Percentiles rank a stretch among this genome's conserved stretches.
phyloP scores from a whole-genome alignment of 2,888 invertebrate genomes.

The Macrophya annulata region DNA sequence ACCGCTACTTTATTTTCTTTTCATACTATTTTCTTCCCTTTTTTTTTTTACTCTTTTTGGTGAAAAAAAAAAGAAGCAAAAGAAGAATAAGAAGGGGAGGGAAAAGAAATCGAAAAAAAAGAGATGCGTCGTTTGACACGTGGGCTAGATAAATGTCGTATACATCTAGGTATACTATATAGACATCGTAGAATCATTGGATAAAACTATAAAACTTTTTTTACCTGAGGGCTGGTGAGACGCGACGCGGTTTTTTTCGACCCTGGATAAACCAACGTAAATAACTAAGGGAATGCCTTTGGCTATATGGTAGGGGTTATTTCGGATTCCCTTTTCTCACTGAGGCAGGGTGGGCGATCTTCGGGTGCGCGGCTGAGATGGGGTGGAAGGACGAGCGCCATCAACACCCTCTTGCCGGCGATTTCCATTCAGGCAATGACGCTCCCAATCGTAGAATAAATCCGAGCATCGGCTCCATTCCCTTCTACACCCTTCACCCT shows the following conservation, averaged over 20 bases:
- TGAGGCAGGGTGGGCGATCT: not conserved
- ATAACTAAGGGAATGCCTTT: constrained; percentile 48
- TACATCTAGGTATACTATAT: not conserved
- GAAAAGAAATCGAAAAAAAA: not conserved
- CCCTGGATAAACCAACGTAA: constrained; percentile 45
- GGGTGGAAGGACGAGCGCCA: constrained; percentile 59
- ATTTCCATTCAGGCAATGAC: constrained; percentile 67
- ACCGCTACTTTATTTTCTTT: constrained; percentile 43
- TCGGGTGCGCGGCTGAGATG: constrained; percentile 27
- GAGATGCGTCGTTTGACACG: constrained; percentile 14
- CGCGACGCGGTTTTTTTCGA: constrained; percentile 30
- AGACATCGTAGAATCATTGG: constrained; percentile 19
- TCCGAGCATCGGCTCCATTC: constrained; percentile 61
- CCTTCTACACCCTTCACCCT: constrained; percentile 60
- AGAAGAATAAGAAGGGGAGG: not conserved
- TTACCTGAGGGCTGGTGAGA: not conserved
- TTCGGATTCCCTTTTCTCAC: constrained; percentile 30
- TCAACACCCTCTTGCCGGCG: constrained; percentile 62
- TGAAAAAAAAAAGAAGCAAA: not conserved
- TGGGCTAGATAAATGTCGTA: not conserved
- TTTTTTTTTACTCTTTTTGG: not conserved
- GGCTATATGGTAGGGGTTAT: constrained; percentile 40
- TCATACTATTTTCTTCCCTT: constrained; percentile 4
- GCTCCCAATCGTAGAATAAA: constrained; percentile 69
- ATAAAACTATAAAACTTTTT: constrained; percentile 3